phyloP scores from a whole-genome alignment of 1,140 invertebrate species.

The Euglossa dilemma region DNA sequence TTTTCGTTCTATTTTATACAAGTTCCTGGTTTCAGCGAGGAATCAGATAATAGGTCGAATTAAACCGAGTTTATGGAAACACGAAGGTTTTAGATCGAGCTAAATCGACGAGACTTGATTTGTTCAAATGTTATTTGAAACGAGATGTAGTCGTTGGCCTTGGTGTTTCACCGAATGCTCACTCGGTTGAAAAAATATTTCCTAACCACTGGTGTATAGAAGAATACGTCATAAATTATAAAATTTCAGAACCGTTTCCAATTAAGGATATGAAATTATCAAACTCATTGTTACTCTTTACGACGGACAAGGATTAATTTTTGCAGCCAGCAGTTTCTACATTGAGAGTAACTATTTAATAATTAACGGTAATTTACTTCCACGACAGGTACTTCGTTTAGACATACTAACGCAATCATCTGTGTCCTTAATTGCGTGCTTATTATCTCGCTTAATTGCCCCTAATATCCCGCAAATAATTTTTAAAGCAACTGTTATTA shows the following conservation, averaged over 20 bases:
- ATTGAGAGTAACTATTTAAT: slow-evolving; percentile 1
- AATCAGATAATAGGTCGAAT: too few relatives aligned
- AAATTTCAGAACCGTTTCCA: background rate
- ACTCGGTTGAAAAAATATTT: background rate
- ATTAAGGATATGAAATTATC: background rate
- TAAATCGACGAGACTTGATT: too few relatives aligned
- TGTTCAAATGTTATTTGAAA: too few relatives aligned
- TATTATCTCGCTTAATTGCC: background rate
- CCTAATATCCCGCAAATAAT: background rate
- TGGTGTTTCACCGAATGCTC: too few relatives aligned
- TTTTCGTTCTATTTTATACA: too few relatives aligned
- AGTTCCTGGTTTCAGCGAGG: too few relatives aligned
- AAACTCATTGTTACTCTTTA: slow-evolving; percentile 1
- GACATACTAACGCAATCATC: background rate
- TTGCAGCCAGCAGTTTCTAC: background rate
- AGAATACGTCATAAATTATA: background rate
- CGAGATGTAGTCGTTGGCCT: too few relatives aligned
- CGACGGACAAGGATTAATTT: background rate
- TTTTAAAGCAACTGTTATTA: background rate
- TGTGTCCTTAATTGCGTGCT: background rate
- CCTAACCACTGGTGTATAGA: background rate
- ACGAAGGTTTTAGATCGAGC: too few relatives aligned
- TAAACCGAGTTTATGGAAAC: too few relatives aligned
- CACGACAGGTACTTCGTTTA: background rate
- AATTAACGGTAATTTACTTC: slow-evolving; percentile 4